Evolutionary conservation across 1,140 invertebrate genomes (phyloP).

Genomic region (Solen grandis): DNA sequence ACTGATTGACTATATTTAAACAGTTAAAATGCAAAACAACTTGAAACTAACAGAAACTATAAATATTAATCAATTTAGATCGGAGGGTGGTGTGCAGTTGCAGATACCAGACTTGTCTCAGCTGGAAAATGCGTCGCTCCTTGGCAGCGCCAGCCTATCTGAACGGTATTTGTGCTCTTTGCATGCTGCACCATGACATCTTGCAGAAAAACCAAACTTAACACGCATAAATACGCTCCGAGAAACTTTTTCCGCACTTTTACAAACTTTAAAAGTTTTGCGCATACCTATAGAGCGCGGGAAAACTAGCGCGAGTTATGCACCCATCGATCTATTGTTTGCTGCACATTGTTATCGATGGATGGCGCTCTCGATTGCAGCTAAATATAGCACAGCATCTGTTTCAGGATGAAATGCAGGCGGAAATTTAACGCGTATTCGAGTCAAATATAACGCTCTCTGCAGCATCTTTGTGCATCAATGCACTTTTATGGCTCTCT

Average conservation of each 20-base stretch:
- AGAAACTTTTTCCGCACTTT: conserved; percentile 9
- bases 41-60: conserved; percentile 57
- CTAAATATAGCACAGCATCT: conserved; percentile 57
- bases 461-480: neutral
- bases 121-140: conserved; percentile 24
- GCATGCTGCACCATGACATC: neutral
- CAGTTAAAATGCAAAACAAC: conserved; percentile 56
- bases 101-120: conserved; percentile 3
- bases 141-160: neutral
- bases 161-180: conserved; percentile 7
- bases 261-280: conserved; percentile 47
- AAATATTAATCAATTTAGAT: conserved; percentile 52
- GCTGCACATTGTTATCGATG: conserved; percentile 50
- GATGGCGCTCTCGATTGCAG: conserved; percentile 39
- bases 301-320: conserved; percentile 46
- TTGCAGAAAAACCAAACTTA: conserved; percentile 18
- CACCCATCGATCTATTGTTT: conserved; percentile 51
- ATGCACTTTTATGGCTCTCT: neutral
- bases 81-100: neutral
- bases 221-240: conserved; percentile 14
- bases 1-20: conserved; percentile 42
- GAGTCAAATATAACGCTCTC: neutral
- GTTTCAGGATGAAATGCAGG: conserved; percentile 35
- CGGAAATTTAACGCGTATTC: conserved; percentile 11
- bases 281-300: conserved; percentile 56